Conservation (phyloP, 2,888 invertebrate genomes). For the Allygus modestus region DNA sequence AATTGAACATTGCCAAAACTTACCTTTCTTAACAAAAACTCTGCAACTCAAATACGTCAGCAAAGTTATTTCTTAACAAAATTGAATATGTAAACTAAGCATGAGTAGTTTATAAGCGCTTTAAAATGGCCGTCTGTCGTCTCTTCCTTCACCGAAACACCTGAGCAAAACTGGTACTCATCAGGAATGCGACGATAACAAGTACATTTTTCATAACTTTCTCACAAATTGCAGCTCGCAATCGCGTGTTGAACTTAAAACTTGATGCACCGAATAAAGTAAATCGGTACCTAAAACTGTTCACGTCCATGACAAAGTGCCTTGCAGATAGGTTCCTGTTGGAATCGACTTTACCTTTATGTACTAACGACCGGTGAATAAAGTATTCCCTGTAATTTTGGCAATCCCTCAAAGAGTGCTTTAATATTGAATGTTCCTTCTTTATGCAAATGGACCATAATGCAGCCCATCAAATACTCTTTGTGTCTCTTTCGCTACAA, state of each 20-base stretch:
- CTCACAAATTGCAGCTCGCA: background rate
- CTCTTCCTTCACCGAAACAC: background rate
- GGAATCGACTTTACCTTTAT: background rate
- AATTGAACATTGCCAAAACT: too few relatives aligned
- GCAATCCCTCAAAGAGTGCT: background rate
- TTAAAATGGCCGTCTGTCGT: too few relatives aligned
- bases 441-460: constrained; percentile 22
- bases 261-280: background rate
- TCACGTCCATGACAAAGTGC: too few relatives aligned
- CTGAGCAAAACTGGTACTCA: background rate
- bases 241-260: background rate
- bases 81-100: too few relatives aligned
- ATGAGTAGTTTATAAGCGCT: too few relatives aligned
- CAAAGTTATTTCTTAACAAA: too few relatives aligned
- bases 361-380: constrained; percentile 15
- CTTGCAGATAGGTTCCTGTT: background rate
- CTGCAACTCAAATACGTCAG: too few relatives aligned
- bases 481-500: background rate
- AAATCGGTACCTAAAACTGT: background rate
- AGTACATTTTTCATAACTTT: background rate
- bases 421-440: background rate
- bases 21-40: too few relatives aligned
- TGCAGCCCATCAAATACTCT: background rate
- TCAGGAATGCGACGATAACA: background rate
- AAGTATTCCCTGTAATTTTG: constrained; percentile 36